Evolutionary conservation across 2,113 vertebrate genomes (phyloP), one percentile per base, ranked within the genome.

Genomic region (Trogon surrucura): DNA sequence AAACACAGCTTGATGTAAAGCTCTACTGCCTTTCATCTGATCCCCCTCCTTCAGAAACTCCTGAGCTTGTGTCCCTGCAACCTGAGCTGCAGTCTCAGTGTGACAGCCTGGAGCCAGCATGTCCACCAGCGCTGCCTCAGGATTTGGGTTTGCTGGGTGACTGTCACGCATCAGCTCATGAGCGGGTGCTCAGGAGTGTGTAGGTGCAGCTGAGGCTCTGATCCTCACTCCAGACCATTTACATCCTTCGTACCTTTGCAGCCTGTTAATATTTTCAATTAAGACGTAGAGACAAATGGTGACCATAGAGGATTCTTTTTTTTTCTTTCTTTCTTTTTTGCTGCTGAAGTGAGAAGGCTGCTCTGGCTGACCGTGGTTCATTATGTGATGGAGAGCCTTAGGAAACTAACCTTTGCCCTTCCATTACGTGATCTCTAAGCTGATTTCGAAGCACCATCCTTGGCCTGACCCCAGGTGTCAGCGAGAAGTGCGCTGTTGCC

Each of bases 321-420:
- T 44, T 48, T 51, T 29, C 30, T 29, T 61, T 36, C 36, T 69
- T 27, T 51, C 25, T 29, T 29, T 77, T 9, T 16, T 21, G 3
- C 50, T 73, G 23, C 67, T 65, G 51, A 74, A 88, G 60, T 77
- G 54, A 53, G 79, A 58, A 54, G 71, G 70, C 79, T 74, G 1
- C 78, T 34, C 5, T 57, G 66, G 71, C 85, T 88, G 82, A 80
- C 75, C 85, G 90, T 45, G 60, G 80, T 57, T 94, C 75, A 41
- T 95, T 96, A 84, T 85, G 93, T 90, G 93, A 66, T 66, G 58
- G 71, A 91, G 88, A 83, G 91, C 91, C 89, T 94, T 94, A 94
- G 95, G 96, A 94, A 95, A 44, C 72, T 92, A 60, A 86, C 95
- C 94, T 88, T 86, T 97, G 90, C 90, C 93, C 90, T 88, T 74